Base-by-base conservation (phyloP, 2,113 vertebrate species). In the Chaenocephalus aceratus region DNA sequence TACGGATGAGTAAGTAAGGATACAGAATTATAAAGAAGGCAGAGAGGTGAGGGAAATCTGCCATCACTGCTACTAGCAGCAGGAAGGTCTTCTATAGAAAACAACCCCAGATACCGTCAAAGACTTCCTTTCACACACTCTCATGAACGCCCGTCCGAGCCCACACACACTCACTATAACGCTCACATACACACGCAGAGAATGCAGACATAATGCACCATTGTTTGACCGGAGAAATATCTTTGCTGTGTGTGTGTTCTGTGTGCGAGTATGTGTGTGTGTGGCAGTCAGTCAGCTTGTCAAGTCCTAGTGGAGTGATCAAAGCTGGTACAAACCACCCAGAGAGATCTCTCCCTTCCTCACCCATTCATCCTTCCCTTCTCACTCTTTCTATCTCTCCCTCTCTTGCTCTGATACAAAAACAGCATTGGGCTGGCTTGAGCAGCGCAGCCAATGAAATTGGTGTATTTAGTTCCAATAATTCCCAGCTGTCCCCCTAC, bases 241-340 rank as follows among this genome's bases (percentile, higher is more conserved):
- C 76, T 80, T 80, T 58, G 80, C 54, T 83, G 80, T 80, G 85
- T 76, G 64, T 63, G 75, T 76, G 75, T 67, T 72, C 72, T 58
- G 79, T 68, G 66, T 75, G 52, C 52, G 58, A 64, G 53, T 44
- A 57, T 46, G 72, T 69, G 58, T 64, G 77, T 65, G 88, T 77
- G 82, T 63, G 77, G 36, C 44, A 79, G 88, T 85, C 89, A 89
- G 69, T 91, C 83, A 82, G 86, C 86, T 87, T 92, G 90, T 92
- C 92, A 88, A 80, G 85, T 81, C 86, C 84, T 84, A 86, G 88
- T 85, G 83, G 86, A 88, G 87, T 90, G 93, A 91, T 94, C 91
- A 94, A 94, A 94, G 93, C 87, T 76, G 61, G 74, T 85, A 81
- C 82, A 83, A 93, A 91, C 91, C 93, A 93, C 91, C 93, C 91